Evolutionary conservation across 1,140 invertebrate species (phyloP).

Genomic region (Cotesia glomerata): DNA sequence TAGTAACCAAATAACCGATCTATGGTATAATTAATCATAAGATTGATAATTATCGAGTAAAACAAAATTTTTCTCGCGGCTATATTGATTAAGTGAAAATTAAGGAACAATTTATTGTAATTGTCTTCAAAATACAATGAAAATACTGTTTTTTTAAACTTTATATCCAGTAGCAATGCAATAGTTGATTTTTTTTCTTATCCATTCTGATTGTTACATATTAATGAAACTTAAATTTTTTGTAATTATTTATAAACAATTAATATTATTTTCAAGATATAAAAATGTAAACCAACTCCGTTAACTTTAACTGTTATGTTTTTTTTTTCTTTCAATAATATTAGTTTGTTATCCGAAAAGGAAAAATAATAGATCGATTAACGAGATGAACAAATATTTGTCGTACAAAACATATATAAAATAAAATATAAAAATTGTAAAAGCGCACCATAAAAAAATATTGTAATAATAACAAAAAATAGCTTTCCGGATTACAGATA

Average conservation of each 20-base stretch:
- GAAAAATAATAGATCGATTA: neutral
- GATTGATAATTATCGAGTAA: slow-evolving; percentile 25
- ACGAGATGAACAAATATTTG: slow-evolving; percentile 10
- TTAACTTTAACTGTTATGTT: neutral
- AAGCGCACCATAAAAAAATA: slow-evolving; percentile 32
- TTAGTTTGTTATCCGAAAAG: neutral
- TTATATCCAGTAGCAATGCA: neutral
- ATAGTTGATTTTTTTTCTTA: slow-evolving; percentile 20
- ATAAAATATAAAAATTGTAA: slow-evolving; percentile 1
- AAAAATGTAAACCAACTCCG: neutral
- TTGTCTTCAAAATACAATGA: neutral
- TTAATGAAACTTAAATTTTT: slow-evolving; percentile 21
- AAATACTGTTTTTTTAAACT: neutral
- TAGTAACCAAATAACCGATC: slow-evolving; percentile 26
- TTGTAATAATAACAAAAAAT: neutral
- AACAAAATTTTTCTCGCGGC: slow-evolving; percentile 9
- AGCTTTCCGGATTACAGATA: neutral
- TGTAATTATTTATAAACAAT: neutral
- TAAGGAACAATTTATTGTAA: neutral
- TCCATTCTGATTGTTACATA: slow-evolving; percentile 23
- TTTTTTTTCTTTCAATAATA: neutral
- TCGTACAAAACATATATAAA: slow-evolving; percentile 12
- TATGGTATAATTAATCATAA: slow-evolving; percentile 33
- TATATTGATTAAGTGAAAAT: slow-evolving; percentile 4
- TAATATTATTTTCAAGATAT: neutral